Base-by-base conservation (phyloP, 2,888 invertebrate genomes). In the Altica lythri region DNA sequence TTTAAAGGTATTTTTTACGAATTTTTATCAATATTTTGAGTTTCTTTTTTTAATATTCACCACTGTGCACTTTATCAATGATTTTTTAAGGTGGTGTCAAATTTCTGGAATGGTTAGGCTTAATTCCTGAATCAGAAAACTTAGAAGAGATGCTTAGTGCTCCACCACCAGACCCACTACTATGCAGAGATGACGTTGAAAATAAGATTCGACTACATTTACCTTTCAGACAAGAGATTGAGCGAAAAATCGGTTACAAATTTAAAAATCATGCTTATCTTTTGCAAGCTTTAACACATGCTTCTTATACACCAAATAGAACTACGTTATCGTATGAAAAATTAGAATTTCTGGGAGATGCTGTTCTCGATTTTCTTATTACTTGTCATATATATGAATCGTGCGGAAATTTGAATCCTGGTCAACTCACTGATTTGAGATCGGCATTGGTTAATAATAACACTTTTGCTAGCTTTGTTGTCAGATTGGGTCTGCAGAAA, bases 371-470 rank as follows among this genome's bases (percentile, higher is more conserved):
- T 77, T 94, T 94, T 72, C 76, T 96, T 8, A 86, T 96, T 17
- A 95, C 95, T 0, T 80, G 89, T 8, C 86, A 93, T 71, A 88
- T 99, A 46, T 97, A 84, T 72, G 93, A 95, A 74, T 83, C 84
- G 57, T 85, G 84, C 57, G 78, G 78, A 0, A 69, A 78, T 32
- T 79, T 91, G 69, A 83, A 82, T 51, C 94, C 95, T 0, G 97
- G 96, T 0, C 86, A 92, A 12, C 77, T 99, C 51, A 97, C 97
- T 0, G 97, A 98, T 77, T 74, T 98, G 55, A 81, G 98, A 27
- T 96, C 97, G 0, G 93, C 98, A 0, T 80, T 99, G 2, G 98
- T 99, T 2, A 98, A 99, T 73, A 99, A 99, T 71, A 86, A 91
- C 54, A 97, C 95, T 0, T 93, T 99, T 69, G 97, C 94, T 0